phyloP scores from a whole-genome alignment of 2,113 vertebrate genomes.

The Porphyrio hochstetteri region DNA sequence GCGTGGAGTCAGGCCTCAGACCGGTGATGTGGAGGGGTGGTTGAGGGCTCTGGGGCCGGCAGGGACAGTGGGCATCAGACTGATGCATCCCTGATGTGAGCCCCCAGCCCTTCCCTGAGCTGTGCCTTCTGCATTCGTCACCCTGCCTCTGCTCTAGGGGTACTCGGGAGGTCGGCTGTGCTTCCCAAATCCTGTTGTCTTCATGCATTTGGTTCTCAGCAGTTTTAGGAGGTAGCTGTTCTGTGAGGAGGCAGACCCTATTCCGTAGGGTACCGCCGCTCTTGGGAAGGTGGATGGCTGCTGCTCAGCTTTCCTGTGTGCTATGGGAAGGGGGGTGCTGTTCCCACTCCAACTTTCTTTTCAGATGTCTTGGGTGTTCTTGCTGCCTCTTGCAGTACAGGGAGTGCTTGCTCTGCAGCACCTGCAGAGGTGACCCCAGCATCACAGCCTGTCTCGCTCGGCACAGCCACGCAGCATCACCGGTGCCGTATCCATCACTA shows the following conservation, averaged over 20 bases:
- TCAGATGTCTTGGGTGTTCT: not conserved
- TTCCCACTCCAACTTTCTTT: not conserved
- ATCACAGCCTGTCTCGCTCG: not conserved
- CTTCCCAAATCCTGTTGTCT: not conserved
- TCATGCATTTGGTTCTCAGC: accelerated
- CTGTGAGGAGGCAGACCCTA: not conserved
- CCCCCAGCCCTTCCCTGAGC: not conserved
- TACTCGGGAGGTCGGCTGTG: not conserved
- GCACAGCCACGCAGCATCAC: not conserved
- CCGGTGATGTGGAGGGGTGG: not conserved
- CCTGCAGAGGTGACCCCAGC: not conserved
- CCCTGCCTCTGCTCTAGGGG: too few relatives aligned
- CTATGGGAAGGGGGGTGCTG: not conserved
- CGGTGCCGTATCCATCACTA: accelerated
- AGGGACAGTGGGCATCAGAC: not conserved
- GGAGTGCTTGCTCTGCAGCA: not conserved
- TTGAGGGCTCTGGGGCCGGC: not conserved
- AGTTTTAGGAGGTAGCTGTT: not conserved
- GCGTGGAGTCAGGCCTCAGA: accelerated
- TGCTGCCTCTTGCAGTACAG: not conserved
- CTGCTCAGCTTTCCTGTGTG: not conserved
- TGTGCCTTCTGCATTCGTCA: not conserved
- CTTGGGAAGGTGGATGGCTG: accelerated
- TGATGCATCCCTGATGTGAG: accelerated
- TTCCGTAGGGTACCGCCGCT: too few relatives aligned